Evolutionary conservation across 2,113 vertebrate genomes (phyloP).

Genomic region (Hydrolagus affinis): DNA sequence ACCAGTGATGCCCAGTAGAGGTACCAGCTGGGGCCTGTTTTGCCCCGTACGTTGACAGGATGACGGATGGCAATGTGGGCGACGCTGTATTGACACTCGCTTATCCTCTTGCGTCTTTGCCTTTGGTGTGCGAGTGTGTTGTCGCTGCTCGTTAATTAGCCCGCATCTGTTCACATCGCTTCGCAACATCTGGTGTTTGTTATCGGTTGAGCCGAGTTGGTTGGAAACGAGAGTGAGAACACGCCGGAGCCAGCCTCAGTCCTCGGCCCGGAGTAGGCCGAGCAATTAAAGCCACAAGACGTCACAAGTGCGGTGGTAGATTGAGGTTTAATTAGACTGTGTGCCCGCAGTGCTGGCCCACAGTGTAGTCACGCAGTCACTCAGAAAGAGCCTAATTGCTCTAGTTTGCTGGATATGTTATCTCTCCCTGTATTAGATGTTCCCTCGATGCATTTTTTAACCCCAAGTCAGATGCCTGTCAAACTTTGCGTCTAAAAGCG

Average conservation of each 20-base stretch:
- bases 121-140: constrained; percentile 21
- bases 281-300: constrained; percentile 43
- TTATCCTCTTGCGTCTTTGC: constrained; percentile 35
- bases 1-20: neutral
- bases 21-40: constrained; percentile 37
- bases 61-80: constrained; percentile 40
- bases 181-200: constrained; percentile 52
- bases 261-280: neutral
- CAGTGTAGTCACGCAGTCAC: constrained; percentile 35
- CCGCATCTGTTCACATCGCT: constrained; percentile 50
- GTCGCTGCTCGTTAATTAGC: constrained; percentile 45
- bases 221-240: constrained; percentile 36
- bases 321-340: constrained; percentile 43
- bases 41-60: constrained; percentile 33
- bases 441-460: neutral
- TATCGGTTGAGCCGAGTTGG: constrained; percentile 36
- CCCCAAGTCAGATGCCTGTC: neutral
- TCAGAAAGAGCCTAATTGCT: constrained; percentile 21
- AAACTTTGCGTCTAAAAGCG: neutral
- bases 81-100: constrained; percentile 45
- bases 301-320: constrained; percentile 38
- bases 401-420: neutral
- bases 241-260: neutral
- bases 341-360: neutral
- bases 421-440: neutral